These are phyloP conservation scores for Spizella passerina DNA, from an alignment of 2,797 vertebrate genomes.

Conservation along the genomic window DNA sequence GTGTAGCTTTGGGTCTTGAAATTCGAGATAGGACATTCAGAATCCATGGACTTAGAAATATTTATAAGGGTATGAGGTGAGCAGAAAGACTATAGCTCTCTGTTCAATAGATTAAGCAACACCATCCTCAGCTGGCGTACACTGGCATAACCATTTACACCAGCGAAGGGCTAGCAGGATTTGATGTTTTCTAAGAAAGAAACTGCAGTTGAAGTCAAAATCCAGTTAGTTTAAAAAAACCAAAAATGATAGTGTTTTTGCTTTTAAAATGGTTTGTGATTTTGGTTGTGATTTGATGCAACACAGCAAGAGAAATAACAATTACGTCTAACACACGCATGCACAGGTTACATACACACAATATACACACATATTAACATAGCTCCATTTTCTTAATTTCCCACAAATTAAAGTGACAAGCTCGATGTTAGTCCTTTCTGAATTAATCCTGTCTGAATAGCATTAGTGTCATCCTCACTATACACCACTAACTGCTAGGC, in stretches of 20 bases:
- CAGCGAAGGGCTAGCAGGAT: not conserved
- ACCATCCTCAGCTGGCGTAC: slow-evolving; percentile 32
- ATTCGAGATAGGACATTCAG: not conserved
- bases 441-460: slow-evolving; percentile 70
- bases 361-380: slow-evolving; percentile 5
- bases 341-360: not conserved
- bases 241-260: not conserved
- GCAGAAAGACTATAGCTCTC: not conserved
- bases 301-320: not conserved
- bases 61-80: not conserved
- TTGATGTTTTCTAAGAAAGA: not conserved
- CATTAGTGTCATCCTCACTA: slow-evolving; percentile 67
- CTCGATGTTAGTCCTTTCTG: slow-evolving; percentile 19
- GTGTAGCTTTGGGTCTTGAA: not conserved
- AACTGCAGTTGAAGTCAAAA: not conserved
- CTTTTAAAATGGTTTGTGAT: not conserved
- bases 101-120: slow-evolving; percentile 30
- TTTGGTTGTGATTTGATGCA: not conserved
- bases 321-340: not conserved
- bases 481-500: slow-evolving; percentile 51
- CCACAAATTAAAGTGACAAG: slow-evolving; percentile 58
- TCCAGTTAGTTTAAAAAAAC: not conserved
- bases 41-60: not conserved
- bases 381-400: slow-evolving; percentile 44
- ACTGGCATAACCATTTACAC: slow-evolving; percentile 16